These are phyloP conservation scores for Lanius collurio DNA, from an alignment of 2,113 vertebrate species.

Conservation along the genomic window DNA sequence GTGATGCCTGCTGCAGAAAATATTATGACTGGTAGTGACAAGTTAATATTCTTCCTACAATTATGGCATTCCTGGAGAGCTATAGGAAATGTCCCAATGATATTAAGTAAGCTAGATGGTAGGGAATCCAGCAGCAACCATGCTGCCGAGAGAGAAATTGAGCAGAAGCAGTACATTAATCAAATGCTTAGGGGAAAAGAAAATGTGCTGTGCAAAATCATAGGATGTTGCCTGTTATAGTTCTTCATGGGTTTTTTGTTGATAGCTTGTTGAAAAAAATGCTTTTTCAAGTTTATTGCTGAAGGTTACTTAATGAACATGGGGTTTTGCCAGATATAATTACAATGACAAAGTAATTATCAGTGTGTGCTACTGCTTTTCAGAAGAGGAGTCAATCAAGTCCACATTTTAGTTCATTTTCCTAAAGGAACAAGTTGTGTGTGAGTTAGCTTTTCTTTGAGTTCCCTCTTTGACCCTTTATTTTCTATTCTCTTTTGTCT, in stretches of 20 bases:
- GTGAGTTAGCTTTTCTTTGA: not conserved
- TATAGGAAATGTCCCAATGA: not conserved
- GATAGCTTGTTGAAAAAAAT: not conserved
- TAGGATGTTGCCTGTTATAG: not conserved
- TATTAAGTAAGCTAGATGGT: not conserved
- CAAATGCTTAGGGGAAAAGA: not conserved
- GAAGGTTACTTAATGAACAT: not conserved
- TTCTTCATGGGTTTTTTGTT: not conserved
- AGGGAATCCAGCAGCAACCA: not conserved
- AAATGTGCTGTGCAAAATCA: not conserved
- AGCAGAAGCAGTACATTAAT: not conserved
- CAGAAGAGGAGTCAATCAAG: not conserved
- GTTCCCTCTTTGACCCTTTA: not conserved
- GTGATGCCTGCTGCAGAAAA: not conserved
- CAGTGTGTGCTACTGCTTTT: not conserved
- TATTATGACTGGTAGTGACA: conserved; percentile 5
- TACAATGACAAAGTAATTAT: not conserved
- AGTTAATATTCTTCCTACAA: not conserved
- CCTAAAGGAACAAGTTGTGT: not conserved
- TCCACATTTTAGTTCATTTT: not conserved
- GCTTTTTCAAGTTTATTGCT: not conserved
- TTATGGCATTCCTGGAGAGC: not conserved
- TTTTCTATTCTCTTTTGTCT: not conserved
- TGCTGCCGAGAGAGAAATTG: not conserved
- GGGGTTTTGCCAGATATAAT: not conserved